A percentile compares a stretch with the other conserved stretches of the same genome.
phyloP scores from a whole-genome alignment of 2,797 vertebrate genomes.

The Salmo trutta region DNA sequence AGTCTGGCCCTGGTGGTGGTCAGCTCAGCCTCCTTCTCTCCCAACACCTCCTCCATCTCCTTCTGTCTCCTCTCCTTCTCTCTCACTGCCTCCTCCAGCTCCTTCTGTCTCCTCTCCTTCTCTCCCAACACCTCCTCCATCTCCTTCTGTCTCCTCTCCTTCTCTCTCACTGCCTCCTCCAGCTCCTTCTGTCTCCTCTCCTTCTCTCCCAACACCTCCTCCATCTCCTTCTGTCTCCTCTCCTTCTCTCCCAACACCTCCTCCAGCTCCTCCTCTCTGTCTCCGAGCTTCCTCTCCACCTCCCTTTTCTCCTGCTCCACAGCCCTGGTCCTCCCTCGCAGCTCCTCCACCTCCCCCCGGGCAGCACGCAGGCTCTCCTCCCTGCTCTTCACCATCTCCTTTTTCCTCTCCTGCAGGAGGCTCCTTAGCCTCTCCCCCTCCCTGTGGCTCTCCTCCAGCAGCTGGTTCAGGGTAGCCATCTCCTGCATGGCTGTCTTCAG shows the following conservation, averaged over 20 bases:
- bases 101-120: constrained; percentile 19
- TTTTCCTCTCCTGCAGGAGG: constrained; percentile 51
- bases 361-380: constrained; percentile 36
- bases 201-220: constrained; percentile 49
- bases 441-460: constrained; percentile 60
- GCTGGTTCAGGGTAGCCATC: constrained; percentile 59
- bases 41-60: constrained; percentile 20
- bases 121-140: constrained; percentile 49
- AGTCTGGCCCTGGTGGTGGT: constrained; percentile 51
- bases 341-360: constrained; percentile 39
- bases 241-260: constrained; percentile 58
- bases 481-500: constrained; percentile 60
- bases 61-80: constrained; percentile 34
- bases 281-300: constrained; percentile 31
- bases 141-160: constrained; percentile 55
- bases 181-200: constrained; percentile 44
- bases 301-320: constrained; percentile 52
- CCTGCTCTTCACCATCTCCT: constrained; percentile 47
- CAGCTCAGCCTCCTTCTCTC: constrained; percentile 65
- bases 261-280: constrained; percentile 34
- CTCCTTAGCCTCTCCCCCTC: constrained; percentile 63
- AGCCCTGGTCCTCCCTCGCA: constrained; percentile 41
- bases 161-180: constrained; percentile 17
- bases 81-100: constrained; percentile 28
- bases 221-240: constrained; percentile 32